These are phyloP conservation scores for Eumeta japonica DNA, from an alignment of 1,140 invertebrate genomes.

Conservation along the genomic window DNA sequence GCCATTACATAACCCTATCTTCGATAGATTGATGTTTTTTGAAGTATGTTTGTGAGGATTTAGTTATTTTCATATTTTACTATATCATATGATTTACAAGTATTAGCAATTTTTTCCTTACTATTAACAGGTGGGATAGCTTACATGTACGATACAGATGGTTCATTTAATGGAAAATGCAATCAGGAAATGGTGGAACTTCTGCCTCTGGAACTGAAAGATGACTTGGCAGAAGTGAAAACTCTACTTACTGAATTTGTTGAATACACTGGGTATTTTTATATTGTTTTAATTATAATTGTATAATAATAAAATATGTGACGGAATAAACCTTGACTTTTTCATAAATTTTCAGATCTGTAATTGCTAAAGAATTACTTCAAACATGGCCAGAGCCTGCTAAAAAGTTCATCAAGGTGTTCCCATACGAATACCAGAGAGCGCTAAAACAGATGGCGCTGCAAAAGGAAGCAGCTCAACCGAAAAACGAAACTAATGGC, in stretches of 20 bases:
- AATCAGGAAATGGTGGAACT: slow-evolving; percentile 91
- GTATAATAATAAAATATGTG: background rate
- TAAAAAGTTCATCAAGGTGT: slow-evolving; percentile 91
- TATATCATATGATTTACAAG: too few species aligned
- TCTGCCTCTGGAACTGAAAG: slow-evolving; percentile 71
- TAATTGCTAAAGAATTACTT: slow-evolving; percentile 78
- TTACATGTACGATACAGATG: slow-evolving; percentile 90
- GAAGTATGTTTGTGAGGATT: too few species aligned
- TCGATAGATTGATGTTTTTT: too few species aligned
- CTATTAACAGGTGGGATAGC: slow-evolving; percentile 80
- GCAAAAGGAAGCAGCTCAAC: slow-evolving; percentile 40
- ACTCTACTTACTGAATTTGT: slow-evolving; percentile 83
- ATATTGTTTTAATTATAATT: background rate
- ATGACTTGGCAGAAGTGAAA: slow-evolving; percentile 82
- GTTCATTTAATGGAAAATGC: slow-evolving; percentile 81
- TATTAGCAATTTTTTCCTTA: slow-evolving; percentile 4
- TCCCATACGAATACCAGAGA: slow-evolving; percentile 95
- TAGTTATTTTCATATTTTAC: too few species aligned
- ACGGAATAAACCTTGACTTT: too few species aligned
- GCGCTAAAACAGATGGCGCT: slow-evolving; percentile 76
- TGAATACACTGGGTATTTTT: slow-evolving; percentile 73
- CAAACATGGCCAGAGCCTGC: slow-evolving; percentile 79
- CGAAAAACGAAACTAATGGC: slow-evolving; percentile 27
- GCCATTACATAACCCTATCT: too few species aligned
- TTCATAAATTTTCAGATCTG: slow-evolving; percentile 61